Evolutionary conservation across 92 coral and sea anemone genomes (phyloP).

Genomic region (Scolanthus callimorphus): DNA sequence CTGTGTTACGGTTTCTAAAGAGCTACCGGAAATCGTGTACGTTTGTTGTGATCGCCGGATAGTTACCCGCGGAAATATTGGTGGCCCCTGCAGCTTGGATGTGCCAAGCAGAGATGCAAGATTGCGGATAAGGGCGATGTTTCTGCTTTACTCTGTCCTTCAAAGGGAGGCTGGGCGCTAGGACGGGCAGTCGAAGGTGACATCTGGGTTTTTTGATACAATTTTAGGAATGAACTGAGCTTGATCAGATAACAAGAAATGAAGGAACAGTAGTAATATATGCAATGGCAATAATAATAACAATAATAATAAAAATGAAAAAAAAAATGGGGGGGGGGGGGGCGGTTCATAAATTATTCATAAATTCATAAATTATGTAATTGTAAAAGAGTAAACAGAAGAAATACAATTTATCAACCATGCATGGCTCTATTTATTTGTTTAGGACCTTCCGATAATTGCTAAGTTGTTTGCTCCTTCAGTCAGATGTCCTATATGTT

Average conservation of each 20-base stretch:
- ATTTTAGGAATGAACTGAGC: neutral
- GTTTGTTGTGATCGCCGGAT: slow-evolving; percentile 13
- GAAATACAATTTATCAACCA: too few relatives aligned
- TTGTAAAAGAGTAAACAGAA: too few relatives aligned
- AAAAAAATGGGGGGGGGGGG: too few relatives aligned
- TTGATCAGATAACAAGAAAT: too few relatives aligned
- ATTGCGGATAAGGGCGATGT: slow-evolving; percentile 26
- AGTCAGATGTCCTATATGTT: too few relatives aligned
- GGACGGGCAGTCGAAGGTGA: slow-evolving; percentile 31
- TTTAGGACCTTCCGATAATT: too few relatives aligned
- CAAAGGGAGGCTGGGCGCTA: slow-evolving; percentile 31
- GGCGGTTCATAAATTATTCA: too few relatives aligned
- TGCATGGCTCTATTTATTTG: too few relatives aligned
- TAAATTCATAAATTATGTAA: too few relatives aligned
- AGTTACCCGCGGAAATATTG: slow-evolving; percentile 40
- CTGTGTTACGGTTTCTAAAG: slow-evolving; percentile 36
- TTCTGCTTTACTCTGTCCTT: slow-evolving; percentile 36
- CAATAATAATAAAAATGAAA: too few relatives aligned
- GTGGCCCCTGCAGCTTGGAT: slow-evolving; percentile 57
- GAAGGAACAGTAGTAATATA: neutral
- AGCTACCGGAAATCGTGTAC: slow-evolving; percentile 20
- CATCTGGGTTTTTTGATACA: slow-evolving; percentile 37
- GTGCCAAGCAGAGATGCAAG: slow-evolving; percentile 6
- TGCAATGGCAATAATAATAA: slow-evolving; percentile 15
- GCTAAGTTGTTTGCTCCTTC: too few relatives aligned